Evolutionary conservation across 2,113 vertebrate species (phyloP).

Genomic region (Hemicordylus capensis): DNA sequence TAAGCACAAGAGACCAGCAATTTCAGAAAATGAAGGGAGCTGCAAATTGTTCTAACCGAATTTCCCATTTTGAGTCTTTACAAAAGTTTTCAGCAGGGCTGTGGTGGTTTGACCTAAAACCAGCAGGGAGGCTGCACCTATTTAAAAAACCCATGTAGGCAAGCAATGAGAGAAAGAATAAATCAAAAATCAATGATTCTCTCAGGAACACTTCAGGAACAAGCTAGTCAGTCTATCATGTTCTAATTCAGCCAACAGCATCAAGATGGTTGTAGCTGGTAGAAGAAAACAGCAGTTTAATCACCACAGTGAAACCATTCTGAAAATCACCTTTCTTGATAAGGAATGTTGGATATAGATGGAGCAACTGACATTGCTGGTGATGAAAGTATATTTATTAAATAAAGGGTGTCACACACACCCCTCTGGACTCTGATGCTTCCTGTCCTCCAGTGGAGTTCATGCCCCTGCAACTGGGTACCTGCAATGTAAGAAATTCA

Average conservation of each 20-base stretch:
- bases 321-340: constrained; percentile 15
- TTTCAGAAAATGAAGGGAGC: constrained; percentile 49
- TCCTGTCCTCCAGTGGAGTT: background rate
- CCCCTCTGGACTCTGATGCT: background rate
- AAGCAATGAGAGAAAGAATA: constrained; percentile 28
- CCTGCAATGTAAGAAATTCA: background rate
- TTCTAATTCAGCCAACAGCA: constrained; percentile 50
- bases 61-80: constrained; percentile 47
- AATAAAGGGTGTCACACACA: constrained; percentile 21
- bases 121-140: constrained; percentile 5
- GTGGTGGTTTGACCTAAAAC: constrained; percentile 38
- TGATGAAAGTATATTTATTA: constrained; percentile 45
- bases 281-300: constrained; percentile 26
- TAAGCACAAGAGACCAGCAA: background rate
- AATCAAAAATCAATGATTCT: constrained; percentile 50
- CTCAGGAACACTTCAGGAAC: constrained; percentile 49
- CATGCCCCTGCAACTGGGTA: background rate
- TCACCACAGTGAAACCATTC: constrained; percentile 27
- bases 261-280: background rate
- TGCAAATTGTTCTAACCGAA: constrained; percentile 55
- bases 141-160: background rate
- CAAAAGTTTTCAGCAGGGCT: constrained; percentile 29
- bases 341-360: constrained; percentile 34
- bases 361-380: constrained; percentile 34
- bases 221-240: constrained; percentile 39